Percentiles rank a stretch among this genome's conserved stretches.
These are phyloP conservation scores for Porites australiensis DNA, from an alignment of 64 coral and sea anemone species.

Conservation along the genomic window DNA sequence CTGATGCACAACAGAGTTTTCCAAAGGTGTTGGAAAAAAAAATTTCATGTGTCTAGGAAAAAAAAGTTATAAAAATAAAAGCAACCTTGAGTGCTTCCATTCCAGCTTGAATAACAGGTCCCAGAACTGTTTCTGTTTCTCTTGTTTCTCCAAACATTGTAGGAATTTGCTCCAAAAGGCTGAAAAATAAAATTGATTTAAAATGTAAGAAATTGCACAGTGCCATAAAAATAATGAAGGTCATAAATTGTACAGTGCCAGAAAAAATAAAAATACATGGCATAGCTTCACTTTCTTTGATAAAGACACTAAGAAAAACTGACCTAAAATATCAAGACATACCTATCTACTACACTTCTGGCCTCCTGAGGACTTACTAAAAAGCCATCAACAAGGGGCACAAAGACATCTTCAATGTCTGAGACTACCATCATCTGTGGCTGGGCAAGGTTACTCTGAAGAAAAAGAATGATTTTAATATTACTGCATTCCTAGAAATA, in stretches of 20 bases:
- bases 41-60: too few species aligned
- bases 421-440: slow-evolving; percentile 99
- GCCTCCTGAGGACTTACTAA: slow-evolving; percentile 90
- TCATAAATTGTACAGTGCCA: too few species aligned
- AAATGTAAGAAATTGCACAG: too few species aligned
- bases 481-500: not conserved
- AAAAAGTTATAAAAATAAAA: not conserved
- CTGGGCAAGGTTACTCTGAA: slow-evolving; percentile 92
- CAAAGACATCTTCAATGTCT: slow-evolving; percentile 96
- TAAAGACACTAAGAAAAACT: too few species aligned
- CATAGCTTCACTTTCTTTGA: too few species aligned
- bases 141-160: slow-evolving; percentile 88
- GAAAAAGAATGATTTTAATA: not conserved
- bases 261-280: too few species aligned
- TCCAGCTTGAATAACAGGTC: slow-evolving; percentile 96
- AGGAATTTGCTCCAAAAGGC: slow-evolving; percentile 94
- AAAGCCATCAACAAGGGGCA: slow-evolving; percentile 97
- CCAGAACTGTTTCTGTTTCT: slow-evolving; percentile 98
- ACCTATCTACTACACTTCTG: slow-evolving; percentile 86
- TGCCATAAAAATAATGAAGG: too few species aligned
- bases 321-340: not conserved
- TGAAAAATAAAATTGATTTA: slow-evolving; percentile 10
- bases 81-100: slow-evolving; percentile 93
- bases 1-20: too few species aligned
- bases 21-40: too few species aligned